These are phyloP conservation scores for Saxidomus purpurata DNA, from an alignment of 1,140 invertebrate species.

Conservation along the genomic window DNA sequence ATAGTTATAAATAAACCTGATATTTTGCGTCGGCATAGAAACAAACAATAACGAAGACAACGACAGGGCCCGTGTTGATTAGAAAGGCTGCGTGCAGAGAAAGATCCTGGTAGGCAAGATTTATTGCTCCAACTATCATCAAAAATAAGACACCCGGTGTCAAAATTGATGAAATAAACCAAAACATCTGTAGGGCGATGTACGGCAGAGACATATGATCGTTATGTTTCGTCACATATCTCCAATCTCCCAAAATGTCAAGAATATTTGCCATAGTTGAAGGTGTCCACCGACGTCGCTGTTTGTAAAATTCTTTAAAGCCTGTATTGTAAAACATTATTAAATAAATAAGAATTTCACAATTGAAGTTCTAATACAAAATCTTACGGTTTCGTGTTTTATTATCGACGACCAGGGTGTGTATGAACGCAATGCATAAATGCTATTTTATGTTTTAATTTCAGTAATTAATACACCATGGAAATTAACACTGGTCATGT, in stretches of 20 bases:
- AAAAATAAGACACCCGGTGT: constrained; percentile 90
- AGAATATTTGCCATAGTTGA: no score
- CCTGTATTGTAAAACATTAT: no score
- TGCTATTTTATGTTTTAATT: no score
- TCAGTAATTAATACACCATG: no score
- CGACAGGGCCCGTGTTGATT: constrained; percentile 87
- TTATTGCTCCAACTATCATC: constrained; percentile 89
- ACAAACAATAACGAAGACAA: constrained; percentile 87
- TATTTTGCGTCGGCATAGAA: constrained; percentile 85
- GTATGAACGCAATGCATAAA: no score
- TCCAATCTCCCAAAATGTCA: constrained; percentile 86
- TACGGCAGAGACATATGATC: not conserved
- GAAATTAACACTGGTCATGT: no score
- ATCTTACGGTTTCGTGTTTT: no score
- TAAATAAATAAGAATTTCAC: no score
- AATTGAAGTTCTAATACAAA: no score
- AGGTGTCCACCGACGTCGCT: constrained; percentile 89
- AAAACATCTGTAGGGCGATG: constrained; percentile 87
- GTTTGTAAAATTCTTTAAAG: constrained; percentile 89
- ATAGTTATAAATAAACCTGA: constrained; percentile 86
- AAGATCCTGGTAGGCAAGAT: constrained; percentile 87
- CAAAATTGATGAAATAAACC: constrained; percentile 88
- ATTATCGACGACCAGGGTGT: no score
- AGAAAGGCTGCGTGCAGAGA: constrained; percentile 85
- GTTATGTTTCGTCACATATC: not conserved